A percentile compares a stretch with the other conserved stretches of the same genome.
Evolutionary conservation across 2,113 vertebrate species (phyloP).

Genomic region (Sinosuthora webbiana): DNA sequence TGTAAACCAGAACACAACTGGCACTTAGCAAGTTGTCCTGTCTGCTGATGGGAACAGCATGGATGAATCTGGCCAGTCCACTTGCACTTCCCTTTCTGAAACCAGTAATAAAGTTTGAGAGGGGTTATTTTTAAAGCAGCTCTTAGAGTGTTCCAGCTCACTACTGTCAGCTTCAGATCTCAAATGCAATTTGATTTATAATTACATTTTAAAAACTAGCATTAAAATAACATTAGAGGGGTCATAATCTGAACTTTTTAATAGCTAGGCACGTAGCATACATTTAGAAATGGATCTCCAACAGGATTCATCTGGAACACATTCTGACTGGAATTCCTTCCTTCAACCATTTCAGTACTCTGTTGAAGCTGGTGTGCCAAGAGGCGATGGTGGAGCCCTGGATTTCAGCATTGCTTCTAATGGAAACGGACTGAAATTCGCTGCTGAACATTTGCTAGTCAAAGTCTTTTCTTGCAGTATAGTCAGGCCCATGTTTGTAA

Average conservation of each 20-base stretch:
- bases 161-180: constrained; percentile 69
- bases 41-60: not conserved
- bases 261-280: constrained; percentile 35
- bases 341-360: not conserved
- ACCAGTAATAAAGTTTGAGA: constrained; percentile 72
- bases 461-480: not conserved
- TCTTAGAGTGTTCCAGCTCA: constrained; percentile 67
- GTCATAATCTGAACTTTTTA: constrained; percentile 70
- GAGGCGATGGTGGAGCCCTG: not conserved
- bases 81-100: constrained; percentile 49
- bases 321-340: not conserved
- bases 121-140: constrained; percentile 73
- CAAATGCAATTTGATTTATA: constrained; percentile 78
- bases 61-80: constrained; percentile 2
- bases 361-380: not conserved
- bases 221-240: constrained; percentile 75
- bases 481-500: not conserved
- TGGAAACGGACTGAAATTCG: not conserved
- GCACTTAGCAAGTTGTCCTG: not conserved
- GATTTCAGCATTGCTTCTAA: not conserved
- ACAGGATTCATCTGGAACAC: constrained; percentile 43
- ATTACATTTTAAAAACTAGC: constrained; percentile 78
- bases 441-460: not conserved
- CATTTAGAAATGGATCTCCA: constrained; percentile 45
- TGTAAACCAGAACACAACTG: not conserved